These are phyloP conservation scores for Parambassis ranga DNA, from an alignment of 2,797 vertebrate species.

Conservation along the genomic window DNA sequence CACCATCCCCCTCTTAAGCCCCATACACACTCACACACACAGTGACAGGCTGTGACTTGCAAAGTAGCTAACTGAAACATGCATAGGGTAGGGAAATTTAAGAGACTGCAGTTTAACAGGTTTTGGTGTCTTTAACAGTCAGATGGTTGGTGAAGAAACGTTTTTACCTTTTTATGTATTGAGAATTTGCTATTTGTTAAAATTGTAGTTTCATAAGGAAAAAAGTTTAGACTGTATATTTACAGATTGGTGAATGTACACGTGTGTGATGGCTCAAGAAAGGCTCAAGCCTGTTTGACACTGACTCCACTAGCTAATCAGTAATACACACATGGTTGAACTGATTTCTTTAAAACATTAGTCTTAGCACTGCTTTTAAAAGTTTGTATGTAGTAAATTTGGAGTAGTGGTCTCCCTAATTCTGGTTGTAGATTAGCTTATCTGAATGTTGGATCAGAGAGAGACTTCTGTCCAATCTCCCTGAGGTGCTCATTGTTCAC, in stretches of 20 bases:
- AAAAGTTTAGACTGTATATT: too few relatives aligned
- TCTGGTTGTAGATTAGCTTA: neutral
- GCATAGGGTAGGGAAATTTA: neutral
- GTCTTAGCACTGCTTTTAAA: neutral
- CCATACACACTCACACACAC: neutral
- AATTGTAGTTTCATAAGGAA: too few relatives aligned
- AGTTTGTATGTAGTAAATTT: too few relatives aligned
- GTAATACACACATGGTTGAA: neutral
- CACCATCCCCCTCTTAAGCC: neutral
- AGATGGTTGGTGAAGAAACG: neutral
- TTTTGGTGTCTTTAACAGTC: neutral
- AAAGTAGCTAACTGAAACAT: neutral
- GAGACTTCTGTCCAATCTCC: neutral
- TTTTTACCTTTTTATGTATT: too few relatives aligned
- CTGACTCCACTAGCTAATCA: neutral
- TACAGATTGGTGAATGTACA: too few relatives aligned
- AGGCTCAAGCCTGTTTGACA: neutral
- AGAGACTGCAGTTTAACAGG: neutral
- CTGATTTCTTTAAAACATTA: neutral
- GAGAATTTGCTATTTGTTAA: too few relatives aligned
- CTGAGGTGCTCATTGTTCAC: conserved; percentile 19
- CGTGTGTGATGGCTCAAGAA: too few relatives aligned
- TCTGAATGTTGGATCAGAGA: neutral
- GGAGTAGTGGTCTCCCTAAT: too few relatives aligned
- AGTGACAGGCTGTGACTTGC: conserved; percentile 7